phyloP scores from a whole-genome alignment of 2,113 vertebrate genomes.

The Misgurnus mizolepis region DNA sequence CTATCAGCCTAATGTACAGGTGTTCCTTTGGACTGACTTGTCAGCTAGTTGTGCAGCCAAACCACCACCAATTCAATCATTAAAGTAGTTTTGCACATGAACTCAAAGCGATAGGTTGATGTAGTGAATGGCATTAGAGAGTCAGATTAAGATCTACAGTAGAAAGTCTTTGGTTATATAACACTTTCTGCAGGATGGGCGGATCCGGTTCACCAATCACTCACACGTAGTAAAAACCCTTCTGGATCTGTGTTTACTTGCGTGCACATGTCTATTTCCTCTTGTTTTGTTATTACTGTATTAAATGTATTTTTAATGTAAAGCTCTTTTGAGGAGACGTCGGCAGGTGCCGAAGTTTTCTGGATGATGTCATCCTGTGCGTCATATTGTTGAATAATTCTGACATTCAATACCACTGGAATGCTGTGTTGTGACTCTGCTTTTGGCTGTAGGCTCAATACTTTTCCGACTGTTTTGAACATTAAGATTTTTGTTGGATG shows the following conservation, averaged over 20 bases:
- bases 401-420: neutral
- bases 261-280: neutral
- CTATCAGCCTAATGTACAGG: no score
- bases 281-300: neutral
- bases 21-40: no score
- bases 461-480: no score
- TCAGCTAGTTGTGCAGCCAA: neutral
- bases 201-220: neutral
- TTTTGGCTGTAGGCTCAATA: no score
- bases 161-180: conserved; percentile 34
- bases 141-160: neutral
- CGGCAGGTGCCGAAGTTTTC: neutral
- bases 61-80: neutral
- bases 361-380: neutral
- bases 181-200: neutral
- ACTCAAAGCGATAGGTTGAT: neutral
- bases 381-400: neutral
- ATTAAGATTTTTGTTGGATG: no score
- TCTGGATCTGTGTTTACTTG: neutral
- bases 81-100: neutral
- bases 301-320: neutral
- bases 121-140: neutral
- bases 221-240: neutral
- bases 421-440: neutral
- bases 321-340: neutral